Evolutionary conservation across 92 coral and sea anemone species (phyloP).

Genomic region (Bergia sp.): DNA sequence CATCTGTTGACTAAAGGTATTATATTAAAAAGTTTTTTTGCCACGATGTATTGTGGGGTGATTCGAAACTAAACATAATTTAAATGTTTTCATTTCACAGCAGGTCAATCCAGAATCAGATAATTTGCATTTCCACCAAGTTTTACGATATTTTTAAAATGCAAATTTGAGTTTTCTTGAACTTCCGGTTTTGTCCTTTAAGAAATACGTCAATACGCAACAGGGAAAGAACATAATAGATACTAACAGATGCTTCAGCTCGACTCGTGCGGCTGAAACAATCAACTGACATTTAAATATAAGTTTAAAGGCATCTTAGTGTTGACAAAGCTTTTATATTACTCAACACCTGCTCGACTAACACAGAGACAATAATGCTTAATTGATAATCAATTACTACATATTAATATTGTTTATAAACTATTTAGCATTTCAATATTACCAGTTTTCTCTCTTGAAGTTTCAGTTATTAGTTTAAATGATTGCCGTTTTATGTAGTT

Average conservation of each 20-base stretch:
- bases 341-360: slow-evolving; percentile 12
- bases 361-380: background rate
- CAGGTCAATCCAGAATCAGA: background rate
- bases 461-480: background rate
- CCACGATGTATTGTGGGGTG: background rate
- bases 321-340: background rate
- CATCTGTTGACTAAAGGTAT: background rate
- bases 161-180: background rate
- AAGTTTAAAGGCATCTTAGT: background rate
- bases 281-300: background rate
- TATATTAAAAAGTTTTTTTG: too few species aligned
- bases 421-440: background rate
- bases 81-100: slow-evolving; percentile 9
- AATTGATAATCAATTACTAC: slow-evolving; percentile 16
- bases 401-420: slow-evolving; percentile 3
- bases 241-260: too few species aligned
- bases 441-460: background rate
- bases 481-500: background rate
- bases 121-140: background rate
- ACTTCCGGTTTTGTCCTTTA: background rate
- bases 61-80: background rate
- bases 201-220: background rate
- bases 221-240: background rate
- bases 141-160: too few species aligned
- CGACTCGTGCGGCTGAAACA: background rate